phyloP scores from a whole-genome alignment of 2,113 vertebrate species.

The Gymnogyps californianus region DNA sequence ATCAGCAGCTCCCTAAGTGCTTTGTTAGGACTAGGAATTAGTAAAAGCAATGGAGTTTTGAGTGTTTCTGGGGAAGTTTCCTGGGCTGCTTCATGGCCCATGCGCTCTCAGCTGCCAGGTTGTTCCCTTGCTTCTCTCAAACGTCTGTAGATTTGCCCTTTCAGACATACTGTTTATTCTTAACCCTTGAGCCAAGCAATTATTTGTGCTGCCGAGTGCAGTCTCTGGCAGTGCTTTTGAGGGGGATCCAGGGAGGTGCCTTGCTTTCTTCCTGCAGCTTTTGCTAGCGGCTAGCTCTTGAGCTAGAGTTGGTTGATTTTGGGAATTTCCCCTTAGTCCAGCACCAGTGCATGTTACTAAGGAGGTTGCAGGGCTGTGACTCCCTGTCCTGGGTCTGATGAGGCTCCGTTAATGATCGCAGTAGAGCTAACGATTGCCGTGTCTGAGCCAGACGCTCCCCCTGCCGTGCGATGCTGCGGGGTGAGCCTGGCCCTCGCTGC shows the following conservation, averaged over 20 bases:
- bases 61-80: background rate
- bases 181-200: background rate
- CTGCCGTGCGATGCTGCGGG: fast-evolving
- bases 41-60: background rate
- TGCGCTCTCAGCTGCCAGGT: background rate
- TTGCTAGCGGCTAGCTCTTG: fast-evolving
- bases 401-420: background rate
- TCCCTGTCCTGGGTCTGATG: fast-evolving
- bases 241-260: fast-evolving
- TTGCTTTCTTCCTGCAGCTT: background rate
- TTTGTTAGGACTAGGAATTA: too few relatives aligned
- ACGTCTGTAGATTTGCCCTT: fast-evolving
- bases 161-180: background rate
- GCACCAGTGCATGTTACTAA: fast-evolving
- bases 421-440: fast-evolving
- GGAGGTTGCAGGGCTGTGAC: background rate
- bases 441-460: background rate
- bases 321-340: background rate
- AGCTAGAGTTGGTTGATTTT: background rate
- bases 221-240: background rate
- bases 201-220: fast-evolving
- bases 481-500: background rate
- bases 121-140: background rate
- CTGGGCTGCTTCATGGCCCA: fast-evolving
- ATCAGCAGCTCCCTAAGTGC: background rate